Base-by-base conservation (phyloP, 2,888 invertebrate species). In the Dinocampus coccinellae region DNA sequence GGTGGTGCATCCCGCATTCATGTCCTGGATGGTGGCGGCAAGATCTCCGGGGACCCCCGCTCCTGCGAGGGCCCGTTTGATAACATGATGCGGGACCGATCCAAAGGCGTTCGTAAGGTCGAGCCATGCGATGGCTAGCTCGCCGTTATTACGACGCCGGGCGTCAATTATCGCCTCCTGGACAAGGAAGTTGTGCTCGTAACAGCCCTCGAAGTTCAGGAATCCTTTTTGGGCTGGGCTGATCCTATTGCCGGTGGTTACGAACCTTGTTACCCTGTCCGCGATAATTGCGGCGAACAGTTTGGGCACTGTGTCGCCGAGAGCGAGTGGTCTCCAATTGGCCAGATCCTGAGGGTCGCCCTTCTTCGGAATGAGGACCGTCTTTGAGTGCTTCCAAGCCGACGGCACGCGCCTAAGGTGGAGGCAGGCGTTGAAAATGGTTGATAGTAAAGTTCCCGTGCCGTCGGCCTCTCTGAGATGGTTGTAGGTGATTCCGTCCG, bases 121-220 rank as follows among this genome's bases (percentile, higher is more conserved):
- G n/a, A n/a, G n/a, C n/a, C n/a, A n/a, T n/a, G n/a, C n/a, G n/a
- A n/a, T n/a, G n/a, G n/a, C n/a, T n/a, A n/a, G n/a, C n/a, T n/a
- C n/a, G n/a, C n/a, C n/a, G n/a, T n/a, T n/a, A n/a, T n/a, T n/a
- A n/a, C n/a, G n/a, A n/a, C n/a, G n/a, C 24, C 70, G 69, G 10
- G 81, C 77, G 53, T 81, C 80, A 1, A 74, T 73, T 0, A 82
- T 71, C 33, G 78, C 74, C 24, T 80, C 78, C 76, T 84, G 82
- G n/a, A 85, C 67, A 47, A 82, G 75, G 74, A 80, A 87, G 73
- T 85, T 87, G 72, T 86, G 84, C 72, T 86, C 85, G 2, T 79
- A 73, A 39, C 81, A 84, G 0, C 84, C 85, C 70, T 87, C 83
- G 53, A 76, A 76, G 3, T 81, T 78, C 64, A 83, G 78, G 73